A percentile compares a stretch with the other conserved stretches of the same genome.
Conservation (phyloP, 1,140 invertebrate species). For the Psilanteris sp. region DNA sequence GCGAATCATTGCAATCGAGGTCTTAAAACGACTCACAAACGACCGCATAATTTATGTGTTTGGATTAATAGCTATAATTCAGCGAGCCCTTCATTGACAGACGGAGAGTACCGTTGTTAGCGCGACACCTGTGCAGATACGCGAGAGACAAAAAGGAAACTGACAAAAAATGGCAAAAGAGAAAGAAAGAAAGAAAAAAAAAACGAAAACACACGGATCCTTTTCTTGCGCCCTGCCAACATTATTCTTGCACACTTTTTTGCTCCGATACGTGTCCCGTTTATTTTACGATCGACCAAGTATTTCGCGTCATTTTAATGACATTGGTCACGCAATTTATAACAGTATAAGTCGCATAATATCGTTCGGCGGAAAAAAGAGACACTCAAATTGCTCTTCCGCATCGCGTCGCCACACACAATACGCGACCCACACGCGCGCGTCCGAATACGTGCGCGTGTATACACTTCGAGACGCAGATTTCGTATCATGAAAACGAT, state of each 20-base stretch:
- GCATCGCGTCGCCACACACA: conserved; percentile 29
- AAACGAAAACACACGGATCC: background rate
- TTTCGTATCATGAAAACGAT: conserved; percentile 21
- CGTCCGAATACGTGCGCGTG: background rate
- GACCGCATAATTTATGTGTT: background rate
- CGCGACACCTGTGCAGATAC: conserved; percentile 7
- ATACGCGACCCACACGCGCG: background rate
- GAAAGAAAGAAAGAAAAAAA: no score
- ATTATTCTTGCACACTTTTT: conserved; percentile 35
- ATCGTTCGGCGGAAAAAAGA: conserved; percentile 28
- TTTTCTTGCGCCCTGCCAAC: no score
- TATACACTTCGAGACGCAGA: no score
- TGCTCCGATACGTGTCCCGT: conserved; percentile 30
- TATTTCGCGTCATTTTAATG: conserved; percentile 45
- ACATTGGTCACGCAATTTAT: conserved; percentile 58
- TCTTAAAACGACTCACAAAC: no score
- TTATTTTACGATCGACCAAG: conserved; percentile 28
- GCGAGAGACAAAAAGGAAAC: no score
- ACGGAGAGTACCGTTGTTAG: conserved; percentile 10
- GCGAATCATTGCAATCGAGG: no score
- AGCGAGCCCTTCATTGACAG: background rate
- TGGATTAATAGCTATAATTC: conserved; percentile 12
- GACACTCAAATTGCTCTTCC: conserved; percentile 50
- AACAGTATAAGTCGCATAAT: conserved; percentile 49
- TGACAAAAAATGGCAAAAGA: no score